These are phyloP conservation scores for Borostomias antarcticus DNA, from an alignment of 2,797 vertebrate genomes.

Conservation along the genomic window DNA sequence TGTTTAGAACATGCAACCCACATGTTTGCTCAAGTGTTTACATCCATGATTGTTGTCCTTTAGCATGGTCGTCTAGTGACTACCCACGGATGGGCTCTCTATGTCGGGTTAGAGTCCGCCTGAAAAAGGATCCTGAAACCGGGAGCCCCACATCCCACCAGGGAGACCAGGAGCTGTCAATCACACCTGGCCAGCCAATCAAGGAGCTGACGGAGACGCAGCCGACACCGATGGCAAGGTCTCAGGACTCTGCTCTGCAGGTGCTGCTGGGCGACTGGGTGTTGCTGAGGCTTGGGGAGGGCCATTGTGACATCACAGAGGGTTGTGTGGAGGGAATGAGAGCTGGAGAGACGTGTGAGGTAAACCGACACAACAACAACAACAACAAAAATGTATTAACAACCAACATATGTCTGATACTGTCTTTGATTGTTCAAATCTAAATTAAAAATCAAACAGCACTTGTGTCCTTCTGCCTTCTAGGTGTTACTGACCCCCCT, in stretches of 20 bases:
- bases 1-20: neutral
- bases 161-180: conserved; percentile 16
- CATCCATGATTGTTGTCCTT: conserved; percentile 12
- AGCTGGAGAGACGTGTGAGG: conserved; percentile 79
- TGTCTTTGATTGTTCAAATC: neutral
- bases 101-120: conserved; percentile 73
- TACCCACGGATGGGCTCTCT: conserved; percentile 80
- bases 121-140: conserved; percentile 31
- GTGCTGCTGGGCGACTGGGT: conserved; percentile 74
- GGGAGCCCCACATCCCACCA: conserved; percentile 11
- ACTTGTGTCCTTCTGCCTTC: conserved; percentile 27
- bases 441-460: neutral
- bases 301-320: conserved; percentile 81
- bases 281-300: conserved; percentile 77
- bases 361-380: conserved; percentile 45
- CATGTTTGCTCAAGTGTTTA: neutral
- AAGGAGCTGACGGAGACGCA: conserved; percentile 21
- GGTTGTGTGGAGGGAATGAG: conserved; percentile 85
- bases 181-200: conserved; percentile 1
- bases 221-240: conserved; percentile 42
- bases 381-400: neutral
- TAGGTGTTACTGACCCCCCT: conserved; percentile 64
- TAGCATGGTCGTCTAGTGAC: conserved; percentile 48
- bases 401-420: neutral
- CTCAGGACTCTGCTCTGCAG: conserved; percentile 67